Conservation (phyloP, 2,113 vertebrate genomes). For the Rhynchomys soricoides region DNA sequence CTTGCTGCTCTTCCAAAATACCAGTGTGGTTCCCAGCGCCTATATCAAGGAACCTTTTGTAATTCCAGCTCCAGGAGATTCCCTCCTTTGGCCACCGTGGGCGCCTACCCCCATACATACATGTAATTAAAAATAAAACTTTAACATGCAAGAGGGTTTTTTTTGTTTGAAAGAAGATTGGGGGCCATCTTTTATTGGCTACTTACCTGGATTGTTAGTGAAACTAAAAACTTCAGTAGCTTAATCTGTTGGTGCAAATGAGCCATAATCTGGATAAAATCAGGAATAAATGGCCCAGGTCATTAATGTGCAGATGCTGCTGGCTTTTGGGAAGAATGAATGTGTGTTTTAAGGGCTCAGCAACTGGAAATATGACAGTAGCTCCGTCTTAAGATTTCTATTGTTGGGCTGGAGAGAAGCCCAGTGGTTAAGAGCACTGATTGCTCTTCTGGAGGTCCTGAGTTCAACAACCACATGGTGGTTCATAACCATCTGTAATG, state of each 20-base stretch:
- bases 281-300: background rate
- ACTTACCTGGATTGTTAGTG: background rate
- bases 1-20: background rate
- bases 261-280: background rate
- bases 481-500: too few species aligned
- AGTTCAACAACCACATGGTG: too few species aligned
- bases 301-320: background rate
- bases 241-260: background rate
- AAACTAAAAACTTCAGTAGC: background rate
- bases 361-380: background rate
- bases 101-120: background rate
- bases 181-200: background rate
- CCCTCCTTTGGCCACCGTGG: background rate
- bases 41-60: background rate
- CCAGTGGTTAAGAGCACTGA: too few species aligned
- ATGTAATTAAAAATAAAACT: background rate
- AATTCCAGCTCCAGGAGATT: too few species aligned
- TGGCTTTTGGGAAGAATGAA: background rate
- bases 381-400: background rate
- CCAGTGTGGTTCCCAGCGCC: background rate
- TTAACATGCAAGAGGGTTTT: background rate
- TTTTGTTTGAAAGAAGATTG: background rate
- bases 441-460: too few species aligned
- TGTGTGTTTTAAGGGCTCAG: background rate
- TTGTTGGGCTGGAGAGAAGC: too few species aligned